These are phyloP conservation scores for Glomeris marginata DNA, from an alignment of 2,888 invertebrate species.

Conservation along the genomic window DNA sequence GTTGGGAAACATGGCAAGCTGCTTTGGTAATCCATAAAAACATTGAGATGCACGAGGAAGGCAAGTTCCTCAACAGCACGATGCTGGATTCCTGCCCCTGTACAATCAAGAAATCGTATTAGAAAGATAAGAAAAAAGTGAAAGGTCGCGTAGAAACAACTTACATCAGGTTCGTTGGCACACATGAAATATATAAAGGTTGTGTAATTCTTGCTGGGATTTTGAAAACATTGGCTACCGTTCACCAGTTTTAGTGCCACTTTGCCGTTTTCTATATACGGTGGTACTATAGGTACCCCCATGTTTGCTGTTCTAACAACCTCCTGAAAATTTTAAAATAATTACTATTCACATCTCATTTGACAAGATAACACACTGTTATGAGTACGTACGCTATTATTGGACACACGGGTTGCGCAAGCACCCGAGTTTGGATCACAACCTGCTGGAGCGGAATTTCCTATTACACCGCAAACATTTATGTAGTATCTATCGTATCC, in stretches of 20 bases:
- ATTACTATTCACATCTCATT: not conserved
- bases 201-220: slow-evolving; percentile 4
- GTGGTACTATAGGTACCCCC: not conserved
- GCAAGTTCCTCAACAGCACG: too few relatives aligned
- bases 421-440: slow-evolving; percentile 1
- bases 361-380: slow-evolving; percentile 1
- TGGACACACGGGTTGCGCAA: not conserved
- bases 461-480: slow-evolving; percentile 10
- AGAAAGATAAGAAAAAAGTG: not conserved
- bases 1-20: not conserved
- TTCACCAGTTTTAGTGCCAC: slow-evolving; percentile 6
- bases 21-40: slow-evolving; percentile 5
- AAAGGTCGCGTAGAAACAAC: not conserved
- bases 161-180: not conserved
- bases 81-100: too few relatives aligned
- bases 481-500: slow-evolving; percentile 7
- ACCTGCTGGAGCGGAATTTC: not conserved
- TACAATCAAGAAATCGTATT: not conserved
- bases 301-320: slow-evolving; percentile 3
- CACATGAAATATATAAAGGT: slow-evolving; percentile 10
- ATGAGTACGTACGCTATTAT: slow-evolving; percentile 1
- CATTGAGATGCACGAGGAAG: not conserved
- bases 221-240: slow-evolving; percentile 6
- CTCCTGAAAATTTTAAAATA: not conserved
- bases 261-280: slow-evolving; percentile 6